Evolutionary conservation across 2,113 vertebrate genomes (phyloP), one percentile per base, ranked within the genome.

Genomic region (Cololabis saira): DNA sequence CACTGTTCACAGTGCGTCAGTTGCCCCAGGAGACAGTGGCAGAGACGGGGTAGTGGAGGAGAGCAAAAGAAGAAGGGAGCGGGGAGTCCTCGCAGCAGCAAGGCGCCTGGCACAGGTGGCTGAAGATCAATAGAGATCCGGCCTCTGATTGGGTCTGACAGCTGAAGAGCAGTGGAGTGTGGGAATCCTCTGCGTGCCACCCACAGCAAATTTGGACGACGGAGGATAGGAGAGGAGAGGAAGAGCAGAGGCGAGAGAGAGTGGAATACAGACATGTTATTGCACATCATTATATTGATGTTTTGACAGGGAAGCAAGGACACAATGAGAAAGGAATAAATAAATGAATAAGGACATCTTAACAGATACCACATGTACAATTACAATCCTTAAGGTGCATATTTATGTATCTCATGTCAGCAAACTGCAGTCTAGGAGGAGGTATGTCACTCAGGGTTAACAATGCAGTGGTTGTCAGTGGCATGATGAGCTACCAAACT

Each of bases 11-110:
- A 87, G 83, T 74, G 86, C 92, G 88, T 92, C 82, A 62, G 94
- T 96, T 93, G 80, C 94, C 94, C 94, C 59, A 51, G 92, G 95
- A 93, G 90, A 95, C 83, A 60, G 79, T 77, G 92, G 88, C 85
- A 9, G 61, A 70, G 60, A 53, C 15, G 71, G 89, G 83, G 69
- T 61, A 78, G 60, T 53, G 64, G 51, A 55, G 66, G 53, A 66
- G 60, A 61, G 72, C 56, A 59, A 66, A 67, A 64, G 81, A 76
- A 66, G 79, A 75, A 76, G 76, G 76, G 85, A 83, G 81, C 71
- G 61, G 78, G 79, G 76, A 83, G 65, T 67, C 70, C 66, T n/a
- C 49, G 64, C 72, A 62, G 82, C 88, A 89, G 59, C 4, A 45
- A 83, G 87, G 76, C 63, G 86, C 85, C 90, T 92, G 91, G 89